These are phyloP conservation scores for Acleris emargana DNA, from an alignment of 2,888 invertebrate species.

Conservation along the genomic window DNA sequence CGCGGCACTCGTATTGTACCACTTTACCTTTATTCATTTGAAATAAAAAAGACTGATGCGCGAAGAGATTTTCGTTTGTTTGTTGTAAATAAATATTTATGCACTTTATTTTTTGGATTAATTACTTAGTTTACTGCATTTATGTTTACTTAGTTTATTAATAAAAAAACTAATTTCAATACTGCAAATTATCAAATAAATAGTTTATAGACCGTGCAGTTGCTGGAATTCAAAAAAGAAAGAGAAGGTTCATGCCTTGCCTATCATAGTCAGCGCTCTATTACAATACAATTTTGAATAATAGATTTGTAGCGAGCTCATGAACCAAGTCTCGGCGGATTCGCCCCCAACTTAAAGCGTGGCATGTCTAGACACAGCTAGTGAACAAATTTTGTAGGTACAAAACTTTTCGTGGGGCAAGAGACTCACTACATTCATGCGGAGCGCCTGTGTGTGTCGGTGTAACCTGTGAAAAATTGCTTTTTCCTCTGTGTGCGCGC, in stretches of 20 bases:
- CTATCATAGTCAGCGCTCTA: constrained; percentile 26
- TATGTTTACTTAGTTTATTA: not conserved
- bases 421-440: constrained; percentile 73
- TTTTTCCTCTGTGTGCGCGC: constrained; percentile 62
- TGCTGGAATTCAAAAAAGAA: not conserved
- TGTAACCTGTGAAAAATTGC: constrained; percentile 80
- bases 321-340: constrained; percentile 69
- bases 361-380: constrained; percentile 81
- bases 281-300: constrained; percentile 41
- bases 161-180: not conserved
- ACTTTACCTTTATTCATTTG: constrained; percentile 56
- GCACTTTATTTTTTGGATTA: not conserved
- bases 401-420: constrained; percentile 80
- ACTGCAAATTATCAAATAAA: not conserved
- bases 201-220: not conserved
- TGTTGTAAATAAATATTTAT: not conserved
- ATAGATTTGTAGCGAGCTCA: constrained; percentile 58
- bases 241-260: not conserved
- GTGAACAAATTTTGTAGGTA: constrained; percentile 75
- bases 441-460: constrained; percentile 61
- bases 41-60: constrained; percentile 45
- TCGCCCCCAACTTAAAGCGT: constrained; percentile 77
- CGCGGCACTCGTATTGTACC: constrained; percentile 68
- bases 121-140: not conserved
- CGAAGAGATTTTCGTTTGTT: constrained; percentile 9